These are phyloP conservation scores for Neogale vison DNA, from an alignment of 2,113 vertebrate genomes.

Conservation along the genomic window DNA sequence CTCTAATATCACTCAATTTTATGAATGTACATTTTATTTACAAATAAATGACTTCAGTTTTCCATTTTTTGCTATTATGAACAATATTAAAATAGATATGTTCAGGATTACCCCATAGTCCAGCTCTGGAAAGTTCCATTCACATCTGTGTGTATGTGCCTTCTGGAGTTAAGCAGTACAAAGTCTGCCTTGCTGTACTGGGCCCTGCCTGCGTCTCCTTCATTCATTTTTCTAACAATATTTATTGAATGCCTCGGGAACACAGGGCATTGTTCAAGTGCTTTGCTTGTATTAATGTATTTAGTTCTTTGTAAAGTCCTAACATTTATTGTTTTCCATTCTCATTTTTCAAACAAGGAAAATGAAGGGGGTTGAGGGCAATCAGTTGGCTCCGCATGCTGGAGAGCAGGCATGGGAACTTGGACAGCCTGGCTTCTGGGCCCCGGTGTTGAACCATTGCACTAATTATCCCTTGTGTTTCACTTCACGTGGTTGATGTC, in stretches of 20 bases:
- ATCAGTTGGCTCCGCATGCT: neutral
- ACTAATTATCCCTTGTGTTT: neutral
- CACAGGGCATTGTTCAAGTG: neutral
- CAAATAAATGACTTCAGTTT: slow-evolving; percentile 6
- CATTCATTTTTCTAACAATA: neutral
- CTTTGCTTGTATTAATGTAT: neutral
- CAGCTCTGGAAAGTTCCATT: neutral
- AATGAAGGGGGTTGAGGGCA: neutral
- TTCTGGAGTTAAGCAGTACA: neutral
- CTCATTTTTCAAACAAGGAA: neutral
- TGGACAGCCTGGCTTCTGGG: neutral
- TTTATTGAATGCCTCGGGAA: neutral
- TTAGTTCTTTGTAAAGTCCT: neutral
- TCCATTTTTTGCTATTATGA: neutral
- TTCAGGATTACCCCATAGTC: neutral
- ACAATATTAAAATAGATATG: neutral
- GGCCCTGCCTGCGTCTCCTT: neutral
- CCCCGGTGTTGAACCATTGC: neutral
- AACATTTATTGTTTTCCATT: neutral
- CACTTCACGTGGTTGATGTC: neutral
- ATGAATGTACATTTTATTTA: neutral
- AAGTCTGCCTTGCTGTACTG: neutral
- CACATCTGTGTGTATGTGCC: neutral
- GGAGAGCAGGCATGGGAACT: neutral
- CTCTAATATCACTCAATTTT: neutral